A percentile compares a stretch with the other conserved stretches of the same genome.
Conservation (phyloP, 2,113 vertebrate genomes). For the Machaerirhynchus nigripectus region DNA sequence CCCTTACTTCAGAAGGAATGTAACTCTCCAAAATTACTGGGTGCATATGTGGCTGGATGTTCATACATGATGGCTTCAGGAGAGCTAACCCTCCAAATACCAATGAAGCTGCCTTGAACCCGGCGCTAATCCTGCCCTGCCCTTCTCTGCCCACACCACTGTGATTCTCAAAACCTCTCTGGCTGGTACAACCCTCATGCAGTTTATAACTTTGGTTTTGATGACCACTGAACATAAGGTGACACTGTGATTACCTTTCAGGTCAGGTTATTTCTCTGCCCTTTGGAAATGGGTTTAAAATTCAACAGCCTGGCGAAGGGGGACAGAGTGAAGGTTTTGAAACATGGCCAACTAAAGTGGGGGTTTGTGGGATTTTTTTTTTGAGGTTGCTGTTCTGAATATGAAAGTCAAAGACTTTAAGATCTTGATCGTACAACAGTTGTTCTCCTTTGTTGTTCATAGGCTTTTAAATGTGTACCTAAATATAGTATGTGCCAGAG, state of each 20-base stretch:
- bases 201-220: background rate
- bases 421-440: background rate
- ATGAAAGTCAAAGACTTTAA: background rate
- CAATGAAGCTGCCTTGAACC: background rate
- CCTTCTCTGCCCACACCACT: background rate
- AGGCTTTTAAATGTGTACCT: constrained; percentile 34
- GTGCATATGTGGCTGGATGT: background rate
- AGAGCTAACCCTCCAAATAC: background rate
- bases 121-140: fast-evolving
- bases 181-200: background rate
- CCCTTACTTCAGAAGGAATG: background rate
- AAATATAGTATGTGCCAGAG: constrained; percentile 52
- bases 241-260: background rate
- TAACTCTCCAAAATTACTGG: background rate
- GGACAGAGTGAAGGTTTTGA: background rate
- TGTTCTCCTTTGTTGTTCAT: constrained; percentile 25
- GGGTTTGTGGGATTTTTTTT: background rate
- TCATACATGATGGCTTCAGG: background rate
- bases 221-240: background rate
- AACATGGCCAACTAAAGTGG: background rate
- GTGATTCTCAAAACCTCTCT: background rate
- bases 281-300: background rate
- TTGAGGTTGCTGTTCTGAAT: background rate
- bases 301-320: background rate
- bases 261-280: background rate